Evolutionary conservation across 2,113 vertebrate species (phyloP), one percentile per base, ranked within the genome.

Genomic region (Antennarius striatus): DNA sequence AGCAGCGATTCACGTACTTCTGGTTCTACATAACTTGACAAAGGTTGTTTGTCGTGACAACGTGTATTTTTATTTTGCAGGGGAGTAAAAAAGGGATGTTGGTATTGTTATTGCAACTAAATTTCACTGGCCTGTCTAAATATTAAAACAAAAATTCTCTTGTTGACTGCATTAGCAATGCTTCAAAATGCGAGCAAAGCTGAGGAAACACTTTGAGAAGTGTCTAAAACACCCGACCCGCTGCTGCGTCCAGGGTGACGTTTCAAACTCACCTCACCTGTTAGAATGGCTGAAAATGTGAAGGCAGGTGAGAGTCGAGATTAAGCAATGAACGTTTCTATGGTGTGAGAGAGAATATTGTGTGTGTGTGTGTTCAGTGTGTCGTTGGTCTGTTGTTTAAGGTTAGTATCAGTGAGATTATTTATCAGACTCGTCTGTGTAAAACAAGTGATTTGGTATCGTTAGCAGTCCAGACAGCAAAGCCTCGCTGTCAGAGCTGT

Each of bases 21-120:
- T 85, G 76, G 83, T 78, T 78, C 79, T 81, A 77, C 75, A 30
- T 77, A 79, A 51, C 45, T 59, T 80, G 81, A 68, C 85, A 78
- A 73, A 62, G 58, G 77, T 58, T 56, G 49, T 79, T 53, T 28
- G 36, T 70, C 43, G 55, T 77, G 79, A 82, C 71, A 67, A 67
- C 81, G 80, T 60, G 63, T 57, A 54, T 46, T 74, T 61, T 80
- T 65, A 48, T 67, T 68, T 54, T 32, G 55, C 28, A 73, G 30
- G 47, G 49, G 48, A 46, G 63, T 12, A 11, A 48, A 54, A 45
- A 71, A 49, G 43, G 50, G 40, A 55, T 8, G 45, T 79, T 56
- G 43, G 55, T 56, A 73, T 71, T 40, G 59, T 65, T 64, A 71
- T 76, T 45, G 61, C 55, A 75, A 80, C 80, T 58, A 60, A 82